Evolutionary conservation across 2,888 invertebrate species (phyloP).

Genomic region (Noctuana brunneofusca): DNA sequence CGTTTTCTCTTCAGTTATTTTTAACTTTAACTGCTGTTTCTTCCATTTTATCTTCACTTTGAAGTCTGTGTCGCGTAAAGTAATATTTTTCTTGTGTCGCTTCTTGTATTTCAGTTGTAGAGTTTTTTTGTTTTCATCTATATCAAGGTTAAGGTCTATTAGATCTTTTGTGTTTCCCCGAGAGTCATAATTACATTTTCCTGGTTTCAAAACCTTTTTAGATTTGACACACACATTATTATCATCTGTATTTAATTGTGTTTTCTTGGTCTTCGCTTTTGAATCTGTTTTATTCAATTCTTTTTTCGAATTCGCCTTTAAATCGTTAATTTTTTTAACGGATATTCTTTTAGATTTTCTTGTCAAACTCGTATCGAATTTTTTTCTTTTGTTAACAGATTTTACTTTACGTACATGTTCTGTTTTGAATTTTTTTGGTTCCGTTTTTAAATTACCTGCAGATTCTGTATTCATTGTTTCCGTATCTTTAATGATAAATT

Average conservation of each 20-base stretch:
- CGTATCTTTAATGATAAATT: neutral
- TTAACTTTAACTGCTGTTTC: slow-evolving; percentile 50
- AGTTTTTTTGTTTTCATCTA: slow-evolving; percentile 8
- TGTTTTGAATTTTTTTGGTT: neutral
- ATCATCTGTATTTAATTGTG: neutral
- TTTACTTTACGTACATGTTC: neutral
- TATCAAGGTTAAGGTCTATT: neutral
- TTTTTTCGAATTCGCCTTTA: neutral
- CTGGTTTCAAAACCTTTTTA: neutral
- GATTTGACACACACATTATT: too few species aligned
- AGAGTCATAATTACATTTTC: too few species aligned
- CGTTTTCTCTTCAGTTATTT: slow-evolving; percentile 45
- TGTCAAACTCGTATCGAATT: neutral
- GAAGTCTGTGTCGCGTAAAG: slow-evolving; percentile 45
- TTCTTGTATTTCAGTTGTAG: slow-evolving; percentile 37
- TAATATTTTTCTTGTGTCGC: slow-evolving; percentile 37
- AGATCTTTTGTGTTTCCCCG: too few species aligned
- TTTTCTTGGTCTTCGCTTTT: neutral
- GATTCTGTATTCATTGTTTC: neutral
- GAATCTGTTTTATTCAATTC: neutral
- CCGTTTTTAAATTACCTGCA: neutral
- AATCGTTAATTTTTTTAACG: neutral
- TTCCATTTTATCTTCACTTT: slow-evolving; percentile 59
- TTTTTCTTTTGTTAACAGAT: neutral
- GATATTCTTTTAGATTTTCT: neutral